Evolutionary conservation across 2,797 vertebrate genomes (phyloP).

Genomic region (Sebastes kiyomatsui): DNA sequence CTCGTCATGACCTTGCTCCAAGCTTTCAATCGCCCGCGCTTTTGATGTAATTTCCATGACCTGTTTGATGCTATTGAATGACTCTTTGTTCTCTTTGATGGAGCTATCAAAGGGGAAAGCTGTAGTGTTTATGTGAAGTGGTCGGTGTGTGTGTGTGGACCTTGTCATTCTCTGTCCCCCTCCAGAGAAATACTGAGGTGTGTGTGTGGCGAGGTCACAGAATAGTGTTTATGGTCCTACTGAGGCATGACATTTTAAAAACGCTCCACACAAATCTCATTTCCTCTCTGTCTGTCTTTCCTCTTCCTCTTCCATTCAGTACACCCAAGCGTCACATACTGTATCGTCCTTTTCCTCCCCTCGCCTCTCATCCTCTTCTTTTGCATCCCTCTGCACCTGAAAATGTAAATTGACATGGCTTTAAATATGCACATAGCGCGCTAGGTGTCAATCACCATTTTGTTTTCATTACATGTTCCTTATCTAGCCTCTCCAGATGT

Average conservation of each 20-base stretch:
- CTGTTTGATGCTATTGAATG: constrained; percentile 31
- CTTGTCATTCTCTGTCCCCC: neutral
- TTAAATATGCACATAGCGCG: constrained; percentile 33
- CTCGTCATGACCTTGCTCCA: neutral
- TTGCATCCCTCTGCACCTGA: constrained; percentile 27
- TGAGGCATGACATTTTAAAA: constrained; percentile 57
- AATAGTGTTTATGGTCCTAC: constrained; percentile 43
- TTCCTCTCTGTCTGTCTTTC: constrained; percentile 17
- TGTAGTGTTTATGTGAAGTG: constrained; percentile 31
- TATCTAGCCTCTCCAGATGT: constrained; percentile 66
- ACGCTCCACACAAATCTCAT: constrained; percentile 50
- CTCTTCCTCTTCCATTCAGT: constrained; percentile 8
- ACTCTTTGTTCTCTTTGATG: constrained; percentile 47
- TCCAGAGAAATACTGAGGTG: neutral
- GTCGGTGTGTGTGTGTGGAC: neutral
- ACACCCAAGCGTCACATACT: constrained; percentile 8
- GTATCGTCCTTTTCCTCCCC: neutral
- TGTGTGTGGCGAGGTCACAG: constrained; percentile 11
- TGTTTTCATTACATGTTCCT: constrained; percentile 53
- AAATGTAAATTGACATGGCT: constrained; percentile 39
- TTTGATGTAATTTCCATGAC: constrained; percentile 36
- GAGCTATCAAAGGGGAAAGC: constrained; percentile 37
- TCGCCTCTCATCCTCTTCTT: neutral
- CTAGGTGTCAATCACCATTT: constrained; percentile 60
- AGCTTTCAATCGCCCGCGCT: neutral